A percentile compares a stretch with the other conserved stretches of the same genome.
Evolutionary conservation across 2,888 invertebrate species (phyloP).

Genomic region (Hyles lineata): DNA sequence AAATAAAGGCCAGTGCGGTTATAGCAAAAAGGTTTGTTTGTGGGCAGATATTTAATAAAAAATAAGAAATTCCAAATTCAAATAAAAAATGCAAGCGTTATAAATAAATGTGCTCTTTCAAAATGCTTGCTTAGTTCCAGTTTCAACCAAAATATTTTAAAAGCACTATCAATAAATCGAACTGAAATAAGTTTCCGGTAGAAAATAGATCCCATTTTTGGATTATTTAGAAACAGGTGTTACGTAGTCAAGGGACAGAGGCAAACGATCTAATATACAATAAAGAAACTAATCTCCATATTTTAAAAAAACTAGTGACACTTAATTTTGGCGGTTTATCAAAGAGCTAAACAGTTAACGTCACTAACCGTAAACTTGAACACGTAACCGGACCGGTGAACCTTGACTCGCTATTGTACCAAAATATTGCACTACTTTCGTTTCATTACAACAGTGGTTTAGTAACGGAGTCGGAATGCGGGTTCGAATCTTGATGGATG

Average conservation of each 20-base stretch:
- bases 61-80: no score
- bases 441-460: slow-evolving; percentile 6
- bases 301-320: background rate
- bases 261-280: background rate
- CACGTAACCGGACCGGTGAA: slow-evolving; percentile 40
- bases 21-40: background rate
- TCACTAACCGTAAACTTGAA: slow-evolving; percentile 57
- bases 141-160: no score
- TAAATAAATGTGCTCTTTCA: no score
- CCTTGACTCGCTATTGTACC: slow-evolving; percentile 45
- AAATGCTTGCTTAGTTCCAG: no score
- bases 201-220: no score
- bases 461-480: background rate
- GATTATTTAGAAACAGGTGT: no score
- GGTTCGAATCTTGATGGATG: slow-evolving; percentile 1
- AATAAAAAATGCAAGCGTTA: no score
- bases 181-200: no score
- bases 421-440: slow-evolving; percentile 34
- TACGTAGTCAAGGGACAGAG: no score
- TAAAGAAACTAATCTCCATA: background rate
- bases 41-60: no score
- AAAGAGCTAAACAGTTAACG: slow-evolving; percentile 41
- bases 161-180: no score
- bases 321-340: background rate
- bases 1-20: background rate